Conservation (phyloP, 2,888 invertebrate species). For the Spodoptera picta region DNA sequence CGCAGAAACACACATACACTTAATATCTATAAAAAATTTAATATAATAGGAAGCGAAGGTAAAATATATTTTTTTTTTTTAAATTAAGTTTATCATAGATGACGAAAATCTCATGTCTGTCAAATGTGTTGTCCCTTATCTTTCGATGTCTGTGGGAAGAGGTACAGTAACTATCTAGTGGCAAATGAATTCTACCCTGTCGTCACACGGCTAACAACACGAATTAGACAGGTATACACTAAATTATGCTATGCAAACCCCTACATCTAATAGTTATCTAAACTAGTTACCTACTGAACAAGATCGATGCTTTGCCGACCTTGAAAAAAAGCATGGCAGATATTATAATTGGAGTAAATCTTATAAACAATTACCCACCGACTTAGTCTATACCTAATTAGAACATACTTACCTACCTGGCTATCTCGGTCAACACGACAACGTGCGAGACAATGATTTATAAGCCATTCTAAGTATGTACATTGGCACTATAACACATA, state of each 20-base stretch:
- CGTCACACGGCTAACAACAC: no score
- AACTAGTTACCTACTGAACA: background rate
- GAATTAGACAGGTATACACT: background rate
- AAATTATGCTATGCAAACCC: background rate
- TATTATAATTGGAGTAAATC: constrained; percentile 14
- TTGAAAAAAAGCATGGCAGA: constrained; percentile 21
- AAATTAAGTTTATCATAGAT: no score
- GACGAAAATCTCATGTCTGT: no score
- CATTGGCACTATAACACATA: constrained; percentile 19
- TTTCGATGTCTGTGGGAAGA: no score
- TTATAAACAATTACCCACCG: constrained; percentile 31
- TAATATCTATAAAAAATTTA: no score
- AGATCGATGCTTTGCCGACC: constrained; percentile 16
- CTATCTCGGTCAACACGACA: constrained; percentile 28
- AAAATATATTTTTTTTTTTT: no score
- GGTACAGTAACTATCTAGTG: no score
- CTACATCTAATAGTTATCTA: background rate
- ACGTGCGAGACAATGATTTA: constrained; percentile 23
- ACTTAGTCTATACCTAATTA: constrained; percentile 20
- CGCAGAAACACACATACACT: no score
- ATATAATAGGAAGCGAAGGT: no score
- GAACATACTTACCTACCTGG: background rate
- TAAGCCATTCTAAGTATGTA: constrained; percentile 14
- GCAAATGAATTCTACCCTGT: no score
- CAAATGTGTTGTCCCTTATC: no score